Base-by-base conservation (phyloP, 2,797 vertebrate genomes). In the Alcedo quadribrachys region DNA sequence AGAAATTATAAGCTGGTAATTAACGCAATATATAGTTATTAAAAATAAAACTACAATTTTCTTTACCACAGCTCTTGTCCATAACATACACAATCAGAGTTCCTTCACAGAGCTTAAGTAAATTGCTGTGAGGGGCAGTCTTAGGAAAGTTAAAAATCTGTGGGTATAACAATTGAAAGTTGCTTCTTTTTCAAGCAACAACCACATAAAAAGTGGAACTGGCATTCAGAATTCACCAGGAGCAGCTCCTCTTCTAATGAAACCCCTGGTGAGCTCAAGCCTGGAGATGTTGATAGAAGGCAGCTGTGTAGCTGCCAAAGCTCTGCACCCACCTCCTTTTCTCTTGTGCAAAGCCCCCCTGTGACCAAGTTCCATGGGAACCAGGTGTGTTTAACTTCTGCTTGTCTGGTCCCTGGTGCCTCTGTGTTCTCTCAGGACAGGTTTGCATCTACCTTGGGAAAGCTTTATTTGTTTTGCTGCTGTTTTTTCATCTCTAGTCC, bases 31-130 rank as follows among this genome's bases (percentile, higher is more conserved):
- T 63, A 21, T 32, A 73, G 61, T 63, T 81, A 87, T 66, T 61
- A 82, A 90, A 90, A 94, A 53, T 42, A 73, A 91, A 91, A 91
- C 48, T 35, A 80, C 68, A 55, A 50, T 45, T 63, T 90, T 4
- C 61, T 66, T 8, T 30, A 37, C 11, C 40, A 45, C 76, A 89
- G 2, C 28, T 32, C 19, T 68, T 76, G 24, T n/a, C 33, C 12
- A 4, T 33, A 87, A 50, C 3, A 3, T 0, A 2, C 10, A 21
- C 32, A 40, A 15, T 15, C 63, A 32, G 55, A 74, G 20, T 14
- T 81, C 43, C 25, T 76, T 42, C 50, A 15, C 19, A 32, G 3
- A 18, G 8, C 33, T 61, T 91, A 66, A 85, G 78, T 30, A 69
- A 65, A 76, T 54, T 40, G 17, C 19, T 66, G 5, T 11, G 9